phyloP scores from a whole-genome alignment of 2,113 vertebrate genomes.

The Corydoras maculifer region DNA sequence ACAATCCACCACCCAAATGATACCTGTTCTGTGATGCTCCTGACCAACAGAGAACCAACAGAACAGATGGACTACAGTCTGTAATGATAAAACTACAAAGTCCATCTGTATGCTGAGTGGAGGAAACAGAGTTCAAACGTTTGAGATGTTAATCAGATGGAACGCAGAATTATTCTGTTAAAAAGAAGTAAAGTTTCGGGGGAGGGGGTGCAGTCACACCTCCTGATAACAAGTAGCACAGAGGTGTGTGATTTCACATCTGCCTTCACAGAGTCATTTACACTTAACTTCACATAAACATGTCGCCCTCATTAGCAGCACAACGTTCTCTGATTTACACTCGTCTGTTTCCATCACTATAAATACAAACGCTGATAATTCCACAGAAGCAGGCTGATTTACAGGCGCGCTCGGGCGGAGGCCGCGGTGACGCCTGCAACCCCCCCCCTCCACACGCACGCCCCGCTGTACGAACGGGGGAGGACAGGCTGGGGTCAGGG shows the following conservation, averaged over 20 bases:
- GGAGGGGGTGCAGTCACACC: background rate
- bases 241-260: constrained; percentile 45
- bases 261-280: constrained; percentile 58
- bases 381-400: too few species aligned
- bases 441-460: background rate
- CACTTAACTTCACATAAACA: constrained; percentile 60
- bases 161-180: too few species aligned
- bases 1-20: background rate
- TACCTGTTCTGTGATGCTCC: too few species aligned
- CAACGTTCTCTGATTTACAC: constrained; percentile 48
- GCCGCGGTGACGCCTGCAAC: constrained; percentile 5
- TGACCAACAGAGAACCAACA: too few species aligned
- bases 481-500: constrained; percentile 51
- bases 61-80: too few species aligned
- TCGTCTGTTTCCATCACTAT: constrained; percentile 3
- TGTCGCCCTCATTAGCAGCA: constrained; percentile 56
- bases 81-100: too few species aligned
- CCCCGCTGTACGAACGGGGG: constrained; percentile 11
- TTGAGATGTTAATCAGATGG: too few species aligned
- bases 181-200: too few species aligned
- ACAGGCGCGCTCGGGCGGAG: too few species aligned
- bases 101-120: too few species aligned
- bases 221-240: constrained; percentile 19
- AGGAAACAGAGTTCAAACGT: too few species aligned
- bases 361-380: too few species aligned